A percentile compares a stretch with the other conserved stretches of the same genome.
Conservation (phyloP, 2,888 invertebrate species). For the Pycnomerus fuliginosus region DNA sequence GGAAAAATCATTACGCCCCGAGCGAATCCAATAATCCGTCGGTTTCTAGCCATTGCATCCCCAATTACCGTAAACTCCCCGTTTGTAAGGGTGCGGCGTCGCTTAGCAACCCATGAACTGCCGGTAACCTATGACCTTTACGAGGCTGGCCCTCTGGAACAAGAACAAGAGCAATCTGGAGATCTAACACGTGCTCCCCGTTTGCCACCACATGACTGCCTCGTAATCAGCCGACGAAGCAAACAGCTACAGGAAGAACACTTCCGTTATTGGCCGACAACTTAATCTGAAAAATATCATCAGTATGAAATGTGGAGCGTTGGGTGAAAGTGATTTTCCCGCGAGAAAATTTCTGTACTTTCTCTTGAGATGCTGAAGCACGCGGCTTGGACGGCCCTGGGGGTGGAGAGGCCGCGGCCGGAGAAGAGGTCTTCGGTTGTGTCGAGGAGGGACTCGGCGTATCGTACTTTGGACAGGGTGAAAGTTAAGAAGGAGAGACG, state of each 20-base stretch:
- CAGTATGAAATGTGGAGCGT: neutral
- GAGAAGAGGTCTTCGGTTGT: conserved; percentile 37
- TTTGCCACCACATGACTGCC: neutral
- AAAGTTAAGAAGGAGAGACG: conserved; percentile 32
- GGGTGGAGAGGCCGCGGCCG: conserved; percentile 34
- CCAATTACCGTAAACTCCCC: conserved; percentile 14
- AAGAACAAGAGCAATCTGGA: neutral
- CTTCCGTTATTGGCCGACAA: too few relatives aligned
- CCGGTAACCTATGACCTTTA: conserved; percentile 43
- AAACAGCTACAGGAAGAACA: neutral
- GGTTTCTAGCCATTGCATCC: too few relatives aligned
- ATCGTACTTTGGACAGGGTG: conserved; percentile 29
- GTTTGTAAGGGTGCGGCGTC: conserved; percentile 28
- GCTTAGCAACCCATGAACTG: conserved; percentile 39
- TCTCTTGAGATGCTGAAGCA: conserved; percentile 47
- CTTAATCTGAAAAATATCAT: neutral
- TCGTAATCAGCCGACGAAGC: conserved; percentile 1
- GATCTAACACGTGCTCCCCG: neutral
- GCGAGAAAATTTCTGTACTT: neutral
- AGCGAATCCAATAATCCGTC: too few relatives aligned
- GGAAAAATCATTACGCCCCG: too few relatives aligned
- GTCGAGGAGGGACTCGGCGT: conserved; percentile 27
- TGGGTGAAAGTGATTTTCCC: neutral
- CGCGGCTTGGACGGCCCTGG: conserved; percentile 42
- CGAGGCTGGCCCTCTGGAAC: too few relatives aligned